Percentiles rank a stretch among this genome's conserved stretches.
Evolutionary conservation across 2,797 vertebrate genomes (phyloP).

Genomic region (Myripristis murdjan): DNA sequence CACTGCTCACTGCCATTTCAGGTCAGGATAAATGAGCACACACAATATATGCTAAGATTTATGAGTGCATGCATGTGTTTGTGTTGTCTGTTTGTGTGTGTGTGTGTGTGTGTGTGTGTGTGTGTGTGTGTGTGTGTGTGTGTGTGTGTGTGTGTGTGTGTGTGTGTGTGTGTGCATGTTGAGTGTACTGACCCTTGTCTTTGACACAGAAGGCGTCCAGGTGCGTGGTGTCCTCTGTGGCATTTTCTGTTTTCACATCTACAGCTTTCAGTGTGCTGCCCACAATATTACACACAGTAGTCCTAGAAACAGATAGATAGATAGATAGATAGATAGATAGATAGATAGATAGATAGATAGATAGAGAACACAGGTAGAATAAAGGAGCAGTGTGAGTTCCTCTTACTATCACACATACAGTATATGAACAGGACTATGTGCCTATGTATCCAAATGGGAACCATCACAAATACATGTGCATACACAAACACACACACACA

Average conservation of each 20-base stretch:
- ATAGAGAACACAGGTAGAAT: constrained; percentile 12
- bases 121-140: background rate
- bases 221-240: constrained; percentile 78
- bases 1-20: background rate
- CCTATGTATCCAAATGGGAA: background rate
- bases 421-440: constrained; percentile 29
- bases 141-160: constrained; percentile 2
- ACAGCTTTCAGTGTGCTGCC: constrained; percentile 86
- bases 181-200: constrained; percentile 88
- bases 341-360: constrained; percentile 6
- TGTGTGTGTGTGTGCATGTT: background rate
- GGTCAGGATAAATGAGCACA: background rate
- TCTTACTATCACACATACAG: background rate
- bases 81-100: background rate
- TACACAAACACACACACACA: background rate
- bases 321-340: constrained; percentile 13
- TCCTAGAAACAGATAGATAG: constrained; percentile 79
- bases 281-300: constrained; percentile 87
- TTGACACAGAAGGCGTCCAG: constrained; percentile 90
- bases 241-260: constrained; percentile 89
- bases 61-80: background rate
- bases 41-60: background rate
- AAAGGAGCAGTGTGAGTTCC: constrained; percentile 22
- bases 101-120: constrained; percentile 10
- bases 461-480: background rate